These are phyloP conservation scores for Tipula vernalis DNA, from an alignment of 2,888 invertebrate genomes.

Conservation along the genomic window DNA sequence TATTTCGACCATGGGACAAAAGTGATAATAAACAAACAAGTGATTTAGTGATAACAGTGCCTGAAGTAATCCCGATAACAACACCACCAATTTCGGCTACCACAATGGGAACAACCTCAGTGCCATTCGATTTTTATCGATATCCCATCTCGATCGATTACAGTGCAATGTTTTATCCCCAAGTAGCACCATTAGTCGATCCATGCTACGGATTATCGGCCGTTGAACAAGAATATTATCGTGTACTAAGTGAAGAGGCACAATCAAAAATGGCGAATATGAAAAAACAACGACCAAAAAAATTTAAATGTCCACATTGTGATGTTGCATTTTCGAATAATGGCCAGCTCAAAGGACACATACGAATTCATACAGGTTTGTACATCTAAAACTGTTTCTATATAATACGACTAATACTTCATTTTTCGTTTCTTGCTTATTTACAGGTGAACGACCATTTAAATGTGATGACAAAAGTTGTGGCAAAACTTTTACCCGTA, in stretches of 20 bases:
- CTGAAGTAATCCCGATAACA: constrained; percentile 17
- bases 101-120: constrained; percentile 22
- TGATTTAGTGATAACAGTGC: constrained; percentile 11
- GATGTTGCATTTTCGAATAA: constrained; percentile 88
- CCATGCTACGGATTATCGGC: constrained; percentile 30
- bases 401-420: constrained; percentile 7
- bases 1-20: constrained; percentile 49
- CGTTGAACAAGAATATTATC: constrained; percentile 54
- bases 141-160: not conserved
- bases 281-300: constrained; percentile 73
- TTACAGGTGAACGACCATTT: constrained; percentile 68
- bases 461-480: constrained; percentile 76
- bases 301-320: constrained; percentile 83
- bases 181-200: constrained; percentile 20
- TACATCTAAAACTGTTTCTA: no score
- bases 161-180: constrained; percentile 8
- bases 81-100: not conserved
- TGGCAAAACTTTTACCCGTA: constrained; percentile 81
- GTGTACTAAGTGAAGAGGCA: constrained; percentile 57
- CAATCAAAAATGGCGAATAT: constrained; percentile 52
- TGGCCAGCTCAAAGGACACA: constrained; percentile 81
- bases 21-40: constrained; percentile 27
- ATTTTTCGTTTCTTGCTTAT: constrained; percentile 22
- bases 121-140: not conserved
- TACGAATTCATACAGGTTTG: constrained; percentile 76